These are phyloP conservation scores for Neodon shergylaensis DNA, from an alignment of 2,113 vertebrate genomes.

Conservation along the genomic window DNA sequence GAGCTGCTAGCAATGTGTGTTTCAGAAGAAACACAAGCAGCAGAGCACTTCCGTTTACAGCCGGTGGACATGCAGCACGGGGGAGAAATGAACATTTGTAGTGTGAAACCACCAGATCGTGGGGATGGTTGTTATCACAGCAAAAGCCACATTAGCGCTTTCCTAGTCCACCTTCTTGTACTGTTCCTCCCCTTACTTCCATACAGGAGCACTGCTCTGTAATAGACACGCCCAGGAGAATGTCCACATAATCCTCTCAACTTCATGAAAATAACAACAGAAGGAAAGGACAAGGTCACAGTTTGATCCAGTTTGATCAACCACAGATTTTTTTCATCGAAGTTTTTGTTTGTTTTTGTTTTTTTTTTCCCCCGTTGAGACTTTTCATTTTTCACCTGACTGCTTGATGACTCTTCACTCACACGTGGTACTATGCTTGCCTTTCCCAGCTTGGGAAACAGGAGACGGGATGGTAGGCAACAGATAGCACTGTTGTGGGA, in stretches of 20 bases:
- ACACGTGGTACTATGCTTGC: not conserved
- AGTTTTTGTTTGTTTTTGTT: not conserved
- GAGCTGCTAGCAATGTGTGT: not conserved
- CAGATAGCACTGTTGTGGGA: not conserved
- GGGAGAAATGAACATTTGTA: conserved; percentile 12
- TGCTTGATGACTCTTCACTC: not conserved
- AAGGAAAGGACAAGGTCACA: conserved; percentile 9
- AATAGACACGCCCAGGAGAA: not conserved
- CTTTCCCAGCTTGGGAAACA: conserved; percentile 29
- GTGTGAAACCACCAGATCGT: not conserved
- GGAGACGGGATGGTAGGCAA: not conserved
- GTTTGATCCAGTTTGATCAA: not conserved
- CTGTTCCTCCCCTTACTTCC: conserved; percentile 1
- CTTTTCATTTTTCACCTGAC: not conserved
- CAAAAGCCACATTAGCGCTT: not conserved
- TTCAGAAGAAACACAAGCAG: not conserved
- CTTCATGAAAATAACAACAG: not conserved
- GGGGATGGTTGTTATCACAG: conserved; percentile 20
- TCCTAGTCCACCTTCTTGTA: not conserved
- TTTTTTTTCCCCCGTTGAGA: not conserved
- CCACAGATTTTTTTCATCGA: conserved; percentile 29
- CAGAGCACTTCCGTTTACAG: not conserved
- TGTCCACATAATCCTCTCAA: not conserved
- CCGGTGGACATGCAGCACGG: not conserved
- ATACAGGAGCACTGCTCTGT: not conserved